Evolutionary conservation across 2,888 invertebrate genomes (phyloP).

Genomic region (Darwinula stevensoni): DNA sequence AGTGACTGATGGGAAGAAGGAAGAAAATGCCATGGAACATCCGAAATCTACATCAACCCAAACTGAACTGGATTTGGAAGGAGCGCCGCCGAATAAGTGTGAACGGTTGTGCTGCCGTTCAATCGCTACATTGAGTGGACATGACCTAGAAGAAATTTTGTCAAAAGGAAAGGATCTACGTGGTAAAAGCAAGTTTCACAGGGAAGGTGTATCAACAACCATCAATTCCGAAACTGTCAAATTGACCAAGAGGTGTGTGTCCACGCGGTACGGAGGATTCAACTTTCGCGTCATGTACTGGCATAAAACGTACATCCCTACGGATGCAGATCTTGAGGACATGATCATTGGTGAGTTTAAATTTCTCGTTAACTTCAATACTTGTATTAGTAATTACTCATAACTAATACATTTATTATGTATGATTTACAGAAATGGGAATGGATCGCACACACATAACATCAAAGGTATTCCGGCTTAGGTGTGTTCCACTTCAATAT

Average conservation of each 20-base stretch:
- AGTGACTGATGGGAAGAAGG: background rate
- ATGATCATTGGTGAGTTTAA: constrained; percentile 2
- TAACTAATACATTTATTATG: constrained; percentile 2
- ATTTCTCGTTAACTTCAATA: constrained; percentile 2
- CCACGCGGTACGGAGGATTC: constrained; percentile 2
- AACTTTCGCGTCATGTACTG: constrained; percentile 1
- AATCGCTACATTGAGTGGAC: constrained; percentile 2
- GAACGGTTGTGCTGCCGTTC: constrained; percentile 2
- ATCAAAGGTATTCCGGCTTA: constrained; percentile 2
- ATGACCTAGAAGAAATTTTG: constrained; percentile 2
- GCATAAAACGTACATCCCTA: constrained; percentile 2
- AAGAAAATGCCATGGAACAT: constrained; percentile 2
- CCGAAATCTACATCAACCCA: constrained; percentile 1
- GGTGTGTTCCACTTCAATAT: constrained; percentile 2
- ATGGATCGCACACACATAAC: constrained; percentile 2
- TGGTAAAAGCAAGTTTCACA: constrained; percentile 2
- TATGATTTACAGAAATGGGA: constrained; percentile 1
- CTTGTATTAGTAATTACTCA: constrained; percentile 2
- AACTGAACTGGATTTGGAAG: constrained; percentile 2
- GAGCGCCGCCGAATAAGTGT: constrained; percentile 2
- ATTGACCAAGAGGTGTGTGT: constrained; percentile 2
- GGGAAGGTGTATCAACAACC: constrained; percentile 2
- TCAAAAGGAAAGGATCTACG: constrained; percentile 2
- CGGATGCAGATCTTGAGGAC: constrained; percentile 2
- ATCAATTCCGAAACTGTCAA: constrained; percentile 2